Evolutionary conservation across 30 jellyfish, hydroid and myxozoan species (phyloP), one percentile per base, ranked within the genome.

Genomic region (Aurelia coerulea): DNA sequence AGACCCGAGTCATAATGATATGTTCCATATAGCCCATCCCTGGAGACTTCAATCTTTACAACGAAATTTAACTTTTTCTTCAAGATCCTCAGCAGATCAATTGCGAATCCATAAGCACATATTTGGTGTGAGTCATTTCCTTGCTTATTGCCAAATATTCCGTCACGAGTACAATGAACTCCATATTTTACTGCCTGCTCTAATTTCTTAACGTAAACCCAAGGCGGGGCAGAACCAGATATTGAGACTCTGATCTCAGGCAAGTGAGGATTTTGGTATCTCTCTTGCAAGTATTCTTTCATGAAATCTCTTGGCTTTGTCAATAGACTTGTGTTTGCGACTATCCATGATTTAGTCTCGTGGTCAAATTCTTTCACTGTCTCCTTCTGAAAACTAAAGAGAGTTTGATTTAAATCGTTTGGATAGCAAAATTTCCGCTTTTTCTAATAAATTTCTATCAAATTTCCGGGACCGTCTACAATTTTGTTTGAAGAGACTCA

Each of bases 1-100:
- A 13, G 10, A 9, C 79, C 79, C 0, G 76, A 56, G 17, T 60
- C 63, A 34, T 62, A 54, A 63, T 78, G 54, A 64, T 58, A 59
- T 7, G 58, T 19, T 15, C 88, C 88, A 39, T 78, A 78, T 72
- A 13, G 18, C 33, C 88, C 88, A 63, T 78, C 88, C 46, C 65
- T 78, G 4, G 88, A 62, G n/a, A 78, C 68, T 1, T 34, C 50
- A 10, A 62, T 42, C 9, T 19, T 35, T 14, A 63, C 79, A 2
- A 35, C 72, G 46, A 78, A 78, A 29, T 78, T 62, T 9, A 78
- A 65, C 23, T 50, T 37, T 10, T 37, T 41, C 31, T 64, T 72
- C 46, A 78, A 9, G 17, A 13, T 7, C 23, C 63, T 78, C 8
- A 78, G 32, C 16, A 78, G 63, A 18, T 78, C 88, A 31, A 78